Percentiles rank a stretch among this genome's conserved stretches.
Evolutionary conservation across 1,140 invertebrate genomes (phyloP).

Genomic region (Aphidius ervi): DNA sequence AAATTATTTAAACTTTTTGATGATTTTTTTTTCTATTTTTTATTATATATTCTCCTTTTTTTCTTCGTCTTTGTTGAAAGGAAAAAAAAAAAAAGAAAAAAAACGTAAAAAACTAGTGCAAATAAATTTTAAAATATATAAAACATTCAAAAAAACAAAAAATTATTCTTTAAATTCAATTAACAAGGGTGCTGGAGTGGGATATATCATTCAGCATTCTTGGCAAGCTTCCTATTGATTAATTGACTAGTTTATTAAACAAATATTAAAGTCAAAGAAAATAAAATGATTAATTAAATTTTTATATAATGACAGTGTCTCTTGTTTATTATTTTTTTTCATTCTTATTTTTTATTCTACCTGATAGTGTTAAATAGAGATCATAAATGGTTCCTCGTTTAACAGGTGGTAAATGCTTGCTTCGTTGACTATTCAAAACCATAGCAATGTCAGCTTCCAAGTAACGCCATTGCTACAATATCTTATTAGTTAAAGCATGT

Average conservation of each 20-base stretch:
- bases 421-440: conserved; percentile 68
- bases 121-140: conserved; percentile 6
- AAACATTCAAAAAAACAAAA: neutral
- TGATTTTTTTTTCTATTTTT: neutral
- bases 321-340: conserved; percentile 4
- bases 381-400: conserved; percentile 78
- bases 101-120: conserved; percentile 23
- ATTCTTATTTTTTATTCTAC: conserved; percentile 52
- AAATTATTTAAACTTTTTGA: neutral
- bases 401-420: conserved; percentile 77
- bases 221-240: conserved; percentile 31
- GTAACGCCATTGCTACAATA: conserved; percentile 56
- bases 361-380: conserved; percentile 82
- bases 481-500: conserved; percentile 46
- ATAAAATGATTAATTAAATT: conserved; percentile 21
- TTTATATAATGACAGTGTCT: too few relatives aligned
- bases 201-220: conserved; percentile 38
- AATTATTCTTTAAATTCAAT: neutral
- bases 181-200: conserved; percentile 28
- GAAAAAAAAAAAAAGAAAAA: conserved; percentile 26
- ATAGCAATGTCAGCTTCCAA: conserved; percentile 71
- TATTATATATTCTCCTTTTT: neutral
- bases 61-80: conserved; percentile 16
- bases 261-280: conserved; percentile 9
- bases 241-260: conserved; percentile 23